Conservation (phyloP, 2,888 invertebrate species). For the Syritta pipiens region DNA sequence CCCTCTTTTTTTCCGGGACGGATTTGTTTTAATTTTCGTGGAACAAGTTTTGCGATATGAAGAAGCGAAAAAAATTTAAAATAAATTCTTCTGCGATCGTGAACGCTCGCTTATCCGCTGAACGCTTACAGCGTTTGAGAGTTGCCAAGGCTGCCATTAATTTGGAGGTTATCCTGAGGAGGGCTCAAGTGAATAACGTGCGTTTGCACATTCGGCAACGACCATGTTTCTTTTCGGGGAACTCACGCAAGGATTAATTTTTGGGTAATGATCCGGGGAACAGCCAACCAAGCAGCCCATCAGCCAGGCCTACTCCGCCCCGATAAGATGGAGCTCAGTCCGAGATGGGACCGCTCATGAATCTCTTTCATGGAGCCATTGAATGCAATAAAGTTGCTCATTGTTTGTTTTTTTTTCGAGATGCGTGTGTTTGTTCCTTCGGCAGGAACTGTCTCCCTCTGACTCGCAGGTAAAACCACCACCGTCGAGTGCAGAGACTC, state of each 20-base stretch:
- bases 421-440: constrained; percentile 9
- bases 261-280: constrained; percentile 60
- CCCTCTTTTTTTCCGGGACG: constrained; percentile 36
- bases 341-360: constrained; percentile 58
- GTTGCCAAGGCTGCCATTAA: constrained; percentile 48
- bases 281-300: no score
- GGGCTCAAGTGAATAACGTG: constrained; percentile 45
- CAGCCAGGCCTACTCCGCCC: no score
- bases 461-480: constrained; percentile 43
- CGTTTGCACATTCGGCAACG: constrained; percentile 17
- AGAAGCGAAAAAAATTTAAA: constrained; percentile 11
- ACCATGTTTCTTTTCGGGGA: constrained; percentile 11
- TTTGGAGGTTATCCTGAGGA: constrained; percentile 34
- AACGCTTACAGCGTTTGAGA: constrained; percentile 25
- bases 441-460: constrained; percentile 40
- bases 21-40: not conserved
- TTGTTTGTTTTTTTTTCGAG: constrained; percentile 51
- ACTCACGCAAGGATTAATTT: constrained; percentile 51
- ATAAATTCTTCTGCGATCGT: constrained; percentile 15
- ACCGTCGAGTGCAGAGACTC: constrained; percentile 9
- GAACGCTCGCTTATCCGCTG: constrained; percentile 19
- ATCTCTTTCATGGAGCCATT: constrained; percentile 60
- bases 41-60: constrained; percentile 32
- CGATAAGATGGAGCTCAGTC: constrained; percentile 61
- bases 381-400: constrained; percentile 67